phyloP scores from a whole-genome alignment of 2,888 invertebrate genomes.

The Lepas anatifera region DNA sequence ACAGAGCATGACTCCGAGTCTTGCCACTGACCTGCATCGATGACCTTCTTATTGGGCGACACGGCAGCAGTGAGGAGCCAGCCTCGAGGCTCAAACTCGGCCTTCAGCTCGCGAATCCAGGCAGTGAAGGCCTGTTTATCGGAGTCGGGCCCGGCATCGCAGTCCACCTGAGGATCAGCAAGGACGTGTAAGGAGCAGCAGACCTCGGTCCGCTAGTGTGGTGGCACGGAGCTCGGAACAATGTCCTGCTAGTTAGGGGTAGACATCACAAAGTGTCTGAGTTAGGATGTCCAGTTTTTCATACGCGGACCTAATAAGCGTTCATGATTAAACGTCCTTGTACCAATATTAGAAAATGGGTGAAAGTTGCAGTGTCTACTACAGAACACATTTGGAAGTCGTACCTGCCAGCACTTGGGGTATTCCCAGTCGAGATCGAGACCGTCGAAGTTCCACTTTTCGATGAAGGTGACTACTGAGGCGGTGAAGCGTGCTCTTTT shows the following conservation, averaged over 20 bases:
- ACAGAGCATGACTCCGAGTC: too few relatives aligned
- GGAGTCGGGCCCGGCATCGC: slow-evolving; percentile 63
- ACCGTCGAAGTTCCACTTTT: slow-evolving; percentile 65
- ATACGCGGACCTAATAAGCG: too few relatives aligned
- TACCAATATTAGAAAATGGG: too few relatives aligned
- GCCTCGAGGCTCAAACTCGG: slow-evolving; percentile 46
- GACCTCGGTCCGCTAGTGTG: too few relatives aligned
- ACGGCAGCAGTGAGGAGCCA: slow-evolving; percentile 57
- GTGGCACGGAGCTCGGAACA: too few relatives aligned
- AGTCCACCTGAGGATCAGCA: slow-evolving; percentile 47
- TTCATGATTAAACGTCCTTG: too few relatives aligned
- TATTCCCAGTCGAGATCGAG: slow-evolving; percentile 83
- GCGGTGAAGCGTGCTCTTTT: slow-evolving; percentile 49
- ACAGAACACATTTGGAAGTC: too few relatives aligned
- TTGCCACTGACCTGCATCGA: slow-evolving; percentile 58
- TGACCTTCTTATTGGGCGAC: slow-evolving; percentile 66
- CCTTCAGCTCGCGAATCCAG: slow-evolving; percentile 51
- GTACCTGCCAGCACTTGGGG: slow-evolving; percentile 68
- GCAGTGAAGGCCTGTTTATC: slow-evolving; percentile 61
- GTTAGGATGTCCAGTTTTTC: too few relatives aligned
- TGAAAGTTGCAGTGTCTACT: too few relatives aligned
- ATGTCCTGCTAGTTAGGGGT: too few relatives aligned
- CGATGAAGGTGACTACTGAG: slow-evolving; percentile 50
- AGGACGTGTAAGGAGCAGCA: too few relatives aligned
- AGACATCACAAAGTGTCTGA: too few relatives aligned